A percentile compares a stretch with the other conserved stretches of the same genome.
Conservation (phyloP, 1,140 invertebrate species). For the Holcopasites calliopsidis region DNA sequence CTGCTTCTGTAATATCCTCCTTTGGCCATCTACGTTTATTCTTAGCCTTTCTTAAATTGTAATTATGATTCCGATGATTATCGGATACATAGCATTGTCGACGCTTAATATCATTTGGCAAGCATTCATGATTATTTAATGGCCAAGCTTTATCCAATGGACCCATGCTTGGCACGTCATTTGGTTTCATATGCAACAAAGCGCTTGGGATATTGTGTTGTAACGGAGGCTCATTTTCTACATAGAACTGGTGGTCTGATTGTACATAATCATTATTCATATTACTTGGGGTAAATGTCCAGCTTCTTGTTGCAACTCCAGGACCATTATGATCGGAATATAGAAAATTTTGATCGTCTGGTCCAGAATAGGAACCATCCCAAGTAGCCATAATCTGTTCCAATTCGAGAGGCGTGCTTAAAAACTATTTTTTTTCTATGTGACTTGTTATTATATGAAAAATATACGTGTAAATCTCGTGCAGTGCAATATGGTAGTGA, state of each 20-base stretch:
- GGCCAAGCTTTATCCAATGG: not conserved
- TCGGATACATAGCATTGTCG: constrained; percentile 4
- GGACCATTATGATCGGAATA: constrained; percentile 58
- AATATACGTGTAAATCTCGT: not conserved
- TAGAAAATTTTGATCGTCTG: constrained; percentile 68
- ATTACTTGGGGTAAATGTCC: constrained; percentile 11
- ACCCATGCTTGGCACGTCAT: constrained; percentile 20
- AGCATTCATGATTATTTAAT: not conserved
- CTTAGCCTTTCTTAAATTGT: constrained; percentile 7
- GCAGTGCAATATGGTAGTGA: not conserved
- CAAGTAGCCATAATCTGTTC: constrained; percentile 73
- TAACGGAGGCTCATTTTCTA: constrained; percentile 44
- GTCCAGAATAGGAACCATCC: constrained; percentile 73
- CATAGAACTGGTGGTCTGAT: constrained; percentile 36
- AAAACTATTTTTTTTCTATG: not conserved
- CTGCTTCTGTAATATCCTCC: constrained; percentile 5
- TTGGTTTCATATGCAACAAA: constrained; percentile 41
- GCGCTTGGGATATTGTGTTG: constrained; percentile 28
- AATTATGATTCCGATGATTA: constrained; percentile 34
- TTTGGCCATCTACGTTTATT: constrained; percentile 6
- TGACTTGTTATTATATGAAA: not conserved
- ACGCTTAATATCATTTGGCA: not conserved
- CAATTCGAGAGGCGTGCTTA: not conserved
- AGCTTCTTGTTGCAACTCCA: constrained; percentile 5
- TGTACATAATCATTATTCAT: constrained; percentile 43